Evolutionary conservation across 2,797 vertebrate genomes (phyloP), one percentile per base, ranked within the genome.

Genomic region (Lepilemur ruficaudatus): DNA sequence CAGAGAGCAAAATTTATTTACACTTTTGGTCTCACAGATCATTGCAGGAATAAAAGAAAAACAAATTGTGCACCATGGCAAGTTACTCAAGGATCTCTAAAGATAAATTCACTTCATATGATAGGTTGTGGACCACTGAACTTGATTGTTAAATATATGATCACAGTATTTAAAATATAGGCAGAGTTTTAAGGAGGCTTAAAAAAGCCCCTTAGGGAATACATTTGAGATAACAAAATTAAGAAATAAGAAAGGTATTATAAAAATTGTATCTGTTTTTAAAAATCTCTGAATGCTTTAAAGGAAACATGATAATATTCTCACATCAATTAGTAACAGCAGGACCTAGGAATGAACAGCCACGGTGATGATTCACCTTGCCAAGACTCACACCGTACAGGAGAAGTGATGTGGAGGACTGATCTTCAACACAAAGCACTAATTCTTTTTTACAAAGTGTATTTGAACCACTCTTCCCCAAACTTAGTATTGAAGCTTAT

Each of bases 31-130:
- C 76, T 32, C 2, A 48, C 69, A 1, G 28, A 35, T 18, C 14
- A 11, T 50, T 15, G 15, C 35, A 30, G 48, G 25, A 67, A 79
- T 13, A 69, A 23, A 41, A 25, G 23, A 57, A 52, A 63, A 72
- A 25, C 7, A 22, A 43, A 35, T 2, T 23, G 1, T 0, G 0
- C 1, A 7, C 46, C 14, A 61, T 0, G 7, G 50, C 20, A 50
- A 4, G 30, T 50, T 46, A 65, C 22, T 30, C 25, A 6, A 20
- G 46, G 52, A 7, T 7, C 1, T 52, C 30, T 7, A 25, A 35
- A 65, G 52, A 28, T 20, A 50, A 4, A 52, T 1, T 41, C 38
- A 46, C 38, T 23, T 65, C 38, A 35, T 5, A 3, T 3, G 17
- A 28, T 5, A 15, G 13, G 18, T 15, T 48, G 46, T 28, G 22